Conservation (phyloP, 92 coral and sea anemone genomes). For the Zoanthus gigantus region DNA sequence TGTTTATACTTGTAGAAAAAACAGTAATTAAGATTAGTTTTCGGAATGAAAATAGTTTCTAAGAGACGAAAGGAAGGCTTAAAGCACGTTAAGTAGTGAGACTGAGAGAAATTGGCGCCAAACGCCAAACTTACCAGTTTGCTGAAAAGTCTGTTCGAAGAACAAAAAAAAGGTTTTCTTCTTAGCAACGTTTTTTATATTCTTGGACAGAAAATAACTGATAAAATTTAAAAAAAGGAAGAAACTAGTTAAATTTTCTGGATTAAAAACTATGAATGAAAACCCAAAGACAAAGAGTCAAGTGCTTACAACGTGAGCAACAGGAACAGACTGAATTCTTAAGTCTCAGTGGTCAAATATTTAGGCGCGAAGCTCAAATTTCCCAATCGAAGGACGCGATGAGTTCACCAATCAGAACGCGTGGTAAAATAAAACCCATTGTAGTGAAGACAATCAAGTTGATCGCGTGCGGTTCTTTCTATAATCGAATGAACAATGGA, state of each 20-base stretch:
- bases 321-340: constrained; percentile 22
- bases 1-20: constrained; percentile 1
- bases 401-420: constrained; percentile 34
- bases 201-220: neutral
- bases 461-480: constrained; percentile 1
- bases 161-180: neutral
- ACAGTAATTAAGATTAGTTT: neutral
- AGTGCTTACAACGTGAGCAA: constrained; percentile 20
- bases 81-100: constrained; percentile 8
- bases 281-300: constrained; percentile 16
- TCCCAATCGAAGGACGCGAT: constrained; percentile 48
- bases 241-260: neutral
- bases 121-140: constrained; percentile 22
- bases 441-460: constrained; percentile 4
- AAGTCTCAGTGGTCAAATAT: constrained; percentile 28
- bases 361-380: constrained; percentile 66
- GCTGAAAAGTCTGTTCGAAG: constrained; percentile 8
- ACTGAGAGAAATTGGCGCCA: constrained; percentile 19
- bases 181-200: neutral
- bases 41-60: neutral
- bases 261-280: neutral
- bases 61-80: constrained; percentile 14
- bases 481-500: neutral
- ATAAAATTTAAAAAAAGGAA: neutral
- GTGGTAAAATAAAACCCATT: constrained; percentile 24